phyloP scores from a whole-genome alignment of 2,113 vertebrate genomes.

The Macheiramphus alcinus region DNA sequence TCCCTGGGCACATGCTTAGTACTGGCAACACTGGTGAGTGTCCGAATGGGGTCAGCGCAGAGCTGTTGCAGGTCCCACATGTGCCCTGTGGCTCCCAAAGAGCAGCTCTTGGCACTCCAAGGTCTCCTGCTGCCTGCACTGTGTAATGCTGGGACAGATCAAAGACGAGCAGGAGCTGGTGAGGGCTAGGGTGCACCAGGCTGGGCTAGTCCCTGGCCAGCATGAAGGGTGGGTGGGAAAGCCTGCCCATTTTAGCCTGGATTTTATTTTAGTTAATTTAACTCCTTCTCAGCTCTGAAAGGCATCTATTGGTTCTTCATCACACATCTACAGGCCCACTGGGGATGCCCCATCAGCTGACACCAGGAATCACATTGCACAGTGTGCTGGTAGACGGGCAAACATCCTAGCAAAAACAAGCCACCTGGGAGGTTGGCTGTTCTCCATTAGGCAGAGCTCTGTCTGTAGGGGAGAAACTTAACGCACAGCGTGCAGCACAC shows the following conservation, averaged over 20 bases:
- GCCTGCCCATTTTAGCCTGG: background rate
- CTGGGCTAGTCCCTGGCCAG: background rate
- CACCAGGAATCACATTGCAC: background rate
- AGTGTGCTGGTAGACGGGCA: background rate
- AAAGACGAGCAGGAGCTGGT: background rate
- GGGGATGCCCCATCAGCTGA: fast-evolving
- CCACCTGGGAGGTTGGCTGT: background rate
- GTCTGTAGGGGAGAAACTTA: background rate
- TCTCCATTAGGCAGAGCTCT: background rate
- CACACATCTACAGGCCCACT: background rate
- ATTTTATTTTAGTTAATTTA: background rate
- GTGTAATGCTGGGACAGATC: background rate
- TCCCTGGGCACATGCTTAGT: background rate
- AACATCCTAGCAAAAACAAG: background rate
- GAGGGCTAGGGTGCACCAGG: background rate
- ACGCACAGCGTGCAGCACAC: background rate
- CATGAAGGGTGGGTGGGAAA: background rate
- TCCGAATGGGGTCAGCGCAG: fast-evolving
- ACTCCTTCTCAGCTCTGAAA: background rate
- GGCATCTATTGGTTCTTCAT: background rate
- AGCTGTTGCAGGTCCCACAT: background rate
- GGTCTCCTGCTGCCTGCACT: background rate
- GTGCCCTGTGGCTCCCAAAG: background rate
- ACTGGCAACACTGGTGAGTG: background rate
- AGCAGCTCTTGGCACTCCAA: background rate